Evolutionary conservation across 2,888 invertebrate genomes (phyloP).

Genomic region (Bombyx huttoni): DNA sequence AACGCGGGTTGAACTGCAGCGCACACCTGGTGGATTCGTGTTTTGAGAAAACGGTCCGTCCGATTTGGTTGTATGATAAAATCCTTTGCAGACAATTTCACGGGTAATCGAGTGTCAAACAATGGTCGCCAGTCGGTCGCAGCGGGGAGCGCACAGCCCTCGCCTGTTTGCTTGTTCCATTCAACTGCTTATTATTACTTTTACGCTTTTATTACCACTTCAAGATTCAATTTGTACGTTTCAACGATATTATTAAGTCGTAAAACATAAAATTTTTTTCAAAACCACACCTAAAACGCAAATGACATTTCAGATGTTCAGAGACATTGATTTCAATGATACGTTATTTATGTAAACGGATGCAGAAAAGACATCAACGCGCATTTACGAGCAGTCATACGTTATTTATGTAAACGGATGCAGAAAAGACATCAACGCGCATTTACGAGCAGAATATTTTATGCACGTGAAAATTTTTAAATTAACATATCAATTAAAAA

Average conservation of each 20-base stretch:
- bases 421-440: constrained; percentile 16
- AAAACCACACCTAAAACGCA: no score
- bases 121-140: constrained; percentile 27
- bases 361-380: constrained; percentile 16
- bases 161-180: constrained; percentile 29
- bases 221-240: constrained; percentile 15
- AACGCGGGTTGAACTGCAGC: no score
- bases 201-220: constrained; percentile 28
- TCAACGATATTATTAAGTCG: constrained; percentile 10
- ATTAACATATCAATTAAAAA: not conserved
- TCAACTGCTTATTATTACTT: constrained; percentile 29
- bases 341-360: constrained; percentile 1
- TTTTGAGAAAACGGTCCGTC: constrained; percentile 2
- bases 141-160: constrained; percentile 14
- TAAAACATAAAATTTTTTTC: no score
- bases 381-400: constrained; percentile 1
- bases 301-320: no score
- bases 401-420: constrained; percentile 3
- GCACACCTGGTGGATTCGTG: no score
- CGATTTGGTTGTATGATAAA: constrained; percentile 20
- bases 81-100: constrained; percentile 49
- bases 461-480: not conserved
- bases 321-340: no score
- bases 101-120: constrained; percentile 55
- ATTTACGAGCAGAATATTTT: constrained; percentile 1